Base-by-base conservation (phyloP, 2,797 vertebrate genomes). In the Garrulus glandarius region DNA sequence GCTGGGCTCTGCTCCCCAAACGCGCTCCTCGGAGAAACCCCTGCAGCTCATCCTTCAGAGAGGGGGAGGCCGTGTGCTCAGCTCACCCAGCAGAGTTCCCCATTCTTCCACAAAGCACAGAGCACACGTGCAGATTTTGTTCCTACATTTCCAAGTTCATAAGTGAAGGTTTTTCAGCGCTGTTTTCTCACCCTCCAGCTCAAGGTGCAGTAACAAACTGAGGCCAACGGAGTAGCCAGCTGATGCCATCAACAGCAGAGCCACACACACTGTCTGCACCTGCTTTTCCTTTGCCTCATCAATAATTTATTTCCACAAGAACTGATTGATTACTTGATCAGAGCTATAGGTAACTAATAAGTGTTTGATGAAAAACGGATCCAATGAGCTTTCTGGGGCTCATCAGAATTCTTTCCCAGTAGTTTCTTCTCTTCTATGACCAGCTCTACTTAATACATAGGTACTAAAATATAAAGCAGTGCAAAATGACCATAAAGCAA, bases 391-490 rank as follows among this genome's bases (percentile, higher is more conserved):
- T 74, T 19, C 39, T 52, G 41, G 22, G 30, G 60, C 83, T 88
- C 80, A 69, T 16, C 36, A 52, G 34, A 76, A 59, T 61, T 37
- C 15, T 70, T 77, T 81, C 76, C 74, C 83, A 90, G 83, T 79
- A 93, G 83, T 85, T 91, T 90, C 85, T 75, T 92, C 85, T 81
- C 67, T 91, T 76, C 15, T 29, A 2, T 46, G 30, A 79, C 34
- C 47, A 84, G 34, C 37, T 87, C 69, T 84, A 53, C 22, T 43
- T 56, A 46, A 74, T 39, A 70, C 47, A 27, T 20, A 77, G 72
- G 13, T 67, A 50, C 44, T 86, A 79, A 72, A 81, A 84, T 63
- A 95, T 36, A 82, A 67, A 84, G 83, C 89, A 90, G 96, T 96
- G 94, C 96, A 93, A 90, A 87, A 74, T 19, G 49, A 49, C 67